phyloP scores from a whole-genome alignment of 2,888 invertebrate species.

The Heterodera filipjevi region DNA sequence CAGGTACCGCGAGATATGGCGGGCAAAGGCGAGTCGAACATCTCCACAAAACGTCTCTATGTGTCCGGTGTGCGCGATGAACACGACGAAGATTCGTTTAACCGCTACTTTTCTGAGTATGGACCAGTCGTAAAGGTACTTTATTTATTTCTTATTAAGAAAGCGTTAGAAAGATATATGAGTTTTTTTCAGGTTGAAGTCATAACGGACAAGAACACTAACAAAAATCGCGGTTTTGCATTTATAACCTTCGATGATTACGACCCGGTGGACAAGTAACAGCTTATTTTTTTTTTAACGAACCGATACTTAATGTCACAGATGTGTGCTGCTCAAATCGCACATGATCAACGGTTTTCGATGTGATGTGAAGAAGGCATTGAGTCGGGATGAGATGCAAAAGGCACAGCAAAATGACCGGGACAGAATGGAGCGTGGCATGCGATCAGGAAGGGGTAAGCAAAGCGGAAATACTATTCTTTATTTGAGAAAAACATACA shows the following conservation, averaged over 20 bases:
- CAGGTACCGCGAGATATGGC: slow-evolving; percentile 49
- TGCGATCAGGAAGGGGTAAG: slow-evolving; percentile 40
- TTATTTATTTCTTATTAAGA: background rate
- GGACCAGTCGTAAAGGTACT: slow-evolving; percentile 57
- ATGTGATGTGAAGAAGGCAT: slow-evolving; percentile 66
- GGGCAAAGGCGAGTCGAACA: slow-evolving; percentile 50
- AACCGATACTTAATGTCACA: background rate
- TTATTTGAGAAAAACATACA: no score
- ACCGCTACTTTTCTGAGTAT: slow-evolving; percentile 60
- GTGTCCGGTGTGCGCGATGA: slow-evolving; percentile 64
- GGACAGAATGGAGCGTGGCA: slow-evolving; percentile 47
- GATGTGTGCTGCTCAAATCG: slow-evolving; percentile 40
- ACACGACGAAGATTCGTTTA: slow-evolving; percentile 60
- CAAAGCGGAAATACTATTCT: no score
- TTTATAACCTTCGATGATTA: slow-evolving; percentile 66
- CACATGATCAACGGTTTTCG: slow-evolving; percentile 61
- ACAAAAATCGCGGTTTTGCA: slow-evolving; percentile 64
- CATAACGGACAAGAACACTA: slow-evolving; percentile 63
- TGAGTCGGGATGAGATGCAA: slow-evolving; percentile 63
- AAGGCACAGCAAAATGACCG: slow-evolving; percentile 49
- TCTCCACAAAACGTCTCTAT: slow-evolving; percentile 64
- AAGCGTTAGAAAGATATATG: background rate
- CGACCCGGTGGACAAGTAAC: slow-evolving; percentile 64
- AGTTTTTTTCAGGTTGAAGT: slow-evolving; percentile 53
- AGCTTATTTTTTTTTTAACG: slow-evolving; percentile 34